A percentile compares a stretch with the other conserved stretches of the same genome.
phyloP scores from a whole-genome alignment of 2,113 vertebrate genomes.

The Eleginops maclovinus region DNA sequence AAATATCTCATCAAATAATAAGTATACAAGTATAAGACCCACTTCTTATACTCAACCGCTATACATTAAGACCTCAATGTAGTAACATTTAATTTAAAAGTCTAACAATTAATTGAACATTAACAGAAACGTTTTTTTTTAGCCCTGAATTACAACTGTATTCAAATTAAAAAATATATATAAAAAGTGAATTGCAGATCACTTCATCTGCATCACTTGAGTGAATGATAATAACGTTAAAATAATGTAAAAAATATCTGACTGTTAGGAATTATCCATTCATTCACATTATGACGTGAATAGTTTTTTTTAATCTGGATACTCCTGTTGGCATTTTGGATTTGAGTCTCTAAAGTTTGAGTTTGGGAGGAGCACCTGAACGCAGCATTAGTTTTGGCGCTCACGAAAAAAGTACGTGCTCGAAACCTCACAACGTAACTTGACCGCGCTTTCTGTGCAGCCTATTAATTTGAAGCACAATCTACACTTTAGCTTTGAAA shows the following conservation, averaged over 20 bases:
- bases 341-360: neutral
- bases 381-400: constrained; percentile 29
- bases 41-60: no score
- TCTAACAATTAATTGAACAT: no score
- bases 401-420: constrained; percentile 36
- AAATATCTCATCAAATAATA: no score
- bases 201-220: no score
- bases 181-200: no score
- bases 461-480: neutral
- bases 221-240: neutral
- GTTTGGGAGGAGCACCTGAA: constrained; percentile 19
- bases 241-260: neutral
- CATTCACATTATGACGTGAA: neutral
- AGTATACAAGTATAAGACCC: no score
- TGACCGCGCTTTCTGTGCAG: constrained; percentile 21
- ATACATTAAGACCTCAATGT: no score
- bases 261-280: neutral
- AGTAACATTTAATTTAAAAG: no score
- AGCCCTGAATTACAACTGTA: neutral
- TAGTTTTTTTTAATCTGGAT: neutral
- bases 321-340: neutral
- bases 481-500: no score
- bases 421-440: constrained; percentile 28
- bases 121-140: neutral
- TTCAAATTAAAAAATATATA: neutral